phyloP scores from a whole-genome alignment of 2,888 invertebrate species.

The Melanotus villosus region DNA sequence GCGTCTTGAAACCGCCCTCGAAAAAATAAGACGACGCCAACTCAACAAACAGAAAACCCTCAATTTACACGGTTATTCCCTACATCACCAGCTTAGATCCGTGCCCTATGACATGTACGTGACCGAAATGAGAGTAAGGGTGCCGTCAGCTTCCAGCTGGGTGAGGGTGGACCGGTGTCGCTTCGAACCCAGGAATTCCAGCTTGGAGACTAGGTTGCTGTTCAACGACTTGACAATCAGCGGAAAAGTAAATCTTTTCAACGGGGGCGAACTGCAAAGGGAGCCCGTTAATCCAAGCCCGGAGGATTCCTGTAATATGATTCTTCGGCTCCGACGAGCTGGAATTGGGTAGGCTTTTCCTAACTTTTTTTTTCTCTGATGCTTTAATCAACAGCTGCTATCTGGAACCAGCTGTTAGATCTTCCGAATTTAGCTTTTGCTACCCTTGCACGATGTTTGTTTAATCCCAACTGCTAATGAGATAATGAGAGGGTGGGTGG shows the following conservation, averaged over 20 bases:
- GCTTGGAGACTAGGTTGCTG: slow-evolving; percentile 81
- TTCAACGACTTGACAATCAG: slow-evolving; percentile 87
- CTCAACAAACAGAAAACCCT: slow-evolving; percentile 70
- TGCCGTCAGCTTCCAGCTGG: slow-evolving; percentile 78
- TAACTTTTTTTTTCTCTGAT: slow-evolving; percentile 54
- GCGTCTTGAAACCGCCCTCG: slow-evolving; percentile 77
- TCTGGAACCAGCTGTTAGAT: not conserved
- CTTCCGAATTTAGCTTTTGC: not conserved
- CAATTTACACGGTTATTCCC: slow-evolving; percentile 76
- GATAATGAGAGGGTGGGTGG: not conserved
- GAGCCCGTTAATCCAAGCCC: slow-evolving; percentile 63
- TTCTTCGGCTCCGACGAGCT: slow-evolving; percentile 80
- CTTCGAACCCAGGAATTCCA: slow-evolving; percentile 81
- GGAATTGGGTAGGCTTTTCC: slow-evolving; percentile 75
- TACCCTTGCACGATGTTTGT: not conserved
- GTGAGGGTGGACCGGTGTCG: slow-evolving; percentile 81
- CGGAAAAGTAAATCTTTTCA: slow-evolving; percentile 78
- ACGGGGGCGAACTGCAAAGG: slow-evolving; percentile 67
- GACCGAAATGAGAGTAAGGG: slow-evolving; percentile 77
- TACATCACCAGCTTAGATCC: slow-evolving; percentile 75
- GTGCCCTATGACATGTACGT: slow-evolving; percentile 80
- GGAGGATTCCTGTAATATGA: slow-evolving; percentile 80
- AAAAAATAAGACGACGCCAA: slow-evolving; percentile 75
- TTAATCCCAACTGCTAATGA: not conserved
- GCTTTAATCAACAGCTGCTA: slow-evolving; percentile 16